phyloP scores from a whole-genome alignment of 2,888 invertebrate species.

The Aleiodes testaceus region DNA sequence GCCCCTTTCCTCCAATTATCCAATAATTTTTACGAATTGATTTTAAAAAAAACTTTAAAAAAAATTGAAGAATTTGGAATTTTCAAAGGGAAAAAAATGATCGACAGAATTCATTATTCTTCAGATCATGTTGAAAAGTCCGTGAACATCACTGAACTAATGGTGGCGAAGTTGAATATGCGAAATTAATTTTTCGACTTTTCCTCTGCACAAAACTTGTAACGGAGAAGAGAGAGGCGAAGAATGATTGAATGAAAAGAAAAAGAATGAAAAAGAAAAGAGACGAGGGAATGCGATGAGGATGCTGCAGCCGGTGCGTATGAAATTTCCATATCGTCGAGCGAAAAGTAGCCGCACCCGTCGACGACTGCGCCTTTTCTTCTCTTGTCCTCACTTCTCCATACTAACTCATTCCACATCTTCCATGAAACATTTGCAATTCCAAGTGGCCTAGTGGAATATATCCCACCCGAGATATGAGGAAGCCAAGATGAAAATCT shows the following conservation, averaged over 20 bases:
- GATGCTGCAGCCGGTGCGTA: slow-evolving; percentile 57
- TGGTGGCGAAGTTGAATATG: background rate
- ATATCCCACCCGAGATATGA: slow-evolving; percentile 29
- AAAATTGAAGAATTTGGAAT: too few relatives aligned
- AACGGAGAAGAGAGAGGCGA: slow-evolving; percentile 4
- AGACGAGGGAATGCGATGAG: background rate
- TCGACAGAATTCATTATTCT: too few relatives aligned
- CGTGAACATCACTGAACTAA: too few relatives aligned
- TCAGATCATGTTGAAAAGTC: too few relatives aligned
- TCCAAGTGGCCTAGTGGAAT: slow-evolving; percentile 50
- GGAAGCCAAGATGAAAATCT: slow-evolving; percentile 33
- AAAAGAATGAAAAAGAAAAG: slow-evolving; percentile 46
- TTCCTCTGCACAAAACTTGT: background rate
- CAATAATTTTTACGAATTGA: background rate
- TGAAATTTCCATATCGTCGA: slow-evolving; percentile 65
- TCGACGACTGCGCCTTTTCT: slow-evolving; percentile 33
- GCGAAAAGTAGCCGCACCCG: slow-evolving; percentile 57
- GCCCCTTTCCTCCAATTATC: too few relatives aligned
- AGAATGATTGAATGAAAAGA: slow-evolving; percentile 1
- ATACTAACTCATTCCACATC: slow-evolving; percentile 34
- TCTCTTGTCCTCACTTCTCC: slow-evolving; percentile 9
- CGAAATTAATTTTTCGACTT: background rate
- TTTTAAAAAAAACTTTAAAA: background rate
- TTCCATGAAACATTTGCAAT: slow-evolving; percentile 65
- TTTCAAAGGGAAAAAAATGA: too few relatives aligned